These are phyloP conservation scores for Hemibagrus wyckioides DNA, from an alignment of 2,113 vertebrate genomes.

Conservation along the genomic window DNA sequence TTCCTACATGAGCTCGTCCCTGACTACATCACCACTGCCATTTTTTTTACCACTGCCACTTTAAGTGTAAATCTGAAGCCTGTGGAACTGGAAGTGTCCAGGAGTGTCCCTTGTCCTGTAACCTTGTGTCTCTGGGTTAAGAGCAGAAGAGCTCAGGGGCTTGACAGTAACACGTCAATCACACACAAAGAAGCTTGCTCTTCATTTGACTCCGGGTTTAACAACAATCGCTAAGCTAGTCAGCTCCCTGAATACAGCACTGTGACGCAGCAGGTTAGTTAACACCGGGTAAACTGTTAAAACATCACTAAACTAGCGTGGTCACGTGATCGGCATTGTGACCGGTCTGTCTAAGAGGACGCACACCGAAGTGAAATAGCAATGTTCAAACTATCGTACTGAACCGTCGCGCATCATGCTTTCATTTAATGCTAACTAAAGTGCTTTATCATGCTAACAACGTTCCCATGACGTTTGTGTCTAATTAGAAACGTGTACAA, in stretches of 20 bases:
- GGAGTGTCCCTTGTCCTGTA: not conserved
- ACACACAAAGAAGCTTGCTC: not conserved
- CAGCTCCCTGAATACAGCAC: not conserved
- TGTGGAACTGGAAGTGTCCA: not conserved
- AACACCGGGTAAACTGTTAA: not conserved
- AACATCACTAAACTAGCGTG: not conserved
- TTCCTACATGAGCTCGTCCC: not conserved
- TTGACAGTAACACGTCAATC: not conserved
- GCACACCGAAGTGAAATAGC: too few relatives aligned
- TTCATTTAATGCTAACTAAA: not conserved
- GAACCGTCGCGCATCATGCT: too few relatives aligned
- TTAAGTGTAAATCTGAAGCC: not conserved
- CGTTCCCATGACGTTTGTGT: not conserved
- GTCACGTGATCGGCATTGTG: not conserved
- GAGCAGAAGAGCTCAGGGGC: not conserved
- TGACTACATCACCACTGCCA: not conserved
- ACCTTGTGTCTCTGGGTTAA: not conserved
- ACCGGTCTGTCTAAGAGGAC: too few relatives aligned
- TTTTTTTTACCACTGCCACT: not conserved
- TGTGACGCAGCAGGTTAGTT: not conserved
- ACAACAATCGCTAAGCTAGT: not conserved
- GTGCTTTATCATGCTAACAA: not conserved
- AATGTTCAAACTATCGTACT: not conserved
- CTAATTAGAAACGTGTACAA: not conserved
- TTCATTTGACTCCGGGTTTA: not conserved